phyloP scores from a whole-genome alignment of 2,797 vertebrate species.

The Arremon brunneinucha region DNA sequence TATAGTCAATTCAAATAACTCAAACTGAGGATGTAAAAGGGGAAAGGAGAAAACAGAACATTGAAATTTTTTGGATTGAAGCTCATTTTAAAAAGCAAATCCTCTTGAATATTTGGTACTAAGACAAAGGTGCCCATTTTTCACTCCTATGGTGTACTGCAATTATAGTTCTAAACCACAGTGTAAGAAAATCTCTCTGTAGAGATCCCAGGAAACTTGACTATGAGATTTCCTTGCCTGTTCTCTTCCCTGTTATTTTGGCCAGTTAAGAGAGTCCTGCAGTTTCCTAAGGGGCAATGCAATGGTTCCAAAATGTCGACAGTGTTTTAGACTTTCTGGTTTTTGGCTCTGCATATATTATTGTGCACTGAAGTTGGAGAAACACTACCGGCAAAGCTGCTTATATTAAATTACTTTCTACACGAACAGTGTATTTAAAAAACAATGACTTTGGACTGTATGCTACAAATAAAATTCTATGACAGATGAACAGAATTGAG shows the following conservation, averaged over 20 bases:
- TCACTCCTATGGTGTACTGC: not conserved
- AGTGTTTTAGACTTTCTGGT: not conserved
- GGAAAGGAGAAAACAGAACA: not conserved
- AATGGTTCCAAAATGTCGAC: not conserved
- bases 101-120: not conserved
- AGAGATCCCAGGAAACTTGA: not conserved
- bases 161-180: not conserved
- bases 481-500: not conserved
- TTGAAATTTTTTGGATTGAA: not conserved
- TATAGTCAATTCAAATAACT: not conserved
- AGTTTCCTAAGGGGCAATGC: not conserved
- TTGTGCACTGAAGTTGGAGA: not conserved
- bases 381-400: not conserved
- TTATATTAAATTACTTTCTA: not conserved
- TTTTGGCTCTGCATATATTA: not conserved
- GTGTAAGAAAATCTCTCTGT: not conserved
- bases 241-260: not conserved
- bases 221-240: not conserved
- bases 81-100: not conserved
- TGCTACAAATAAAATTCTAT: not conserved
- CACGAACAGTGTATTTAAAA: not conserved
- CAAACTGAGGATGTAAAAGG: accelerated
- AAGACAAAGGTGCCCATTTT: not conserved
- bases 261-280: not conserved
- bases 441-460: not conserved